phyloP scores from a whole-genome alignment of 1,140 invertebrate species.

The Drosophila sproati region DNA sequence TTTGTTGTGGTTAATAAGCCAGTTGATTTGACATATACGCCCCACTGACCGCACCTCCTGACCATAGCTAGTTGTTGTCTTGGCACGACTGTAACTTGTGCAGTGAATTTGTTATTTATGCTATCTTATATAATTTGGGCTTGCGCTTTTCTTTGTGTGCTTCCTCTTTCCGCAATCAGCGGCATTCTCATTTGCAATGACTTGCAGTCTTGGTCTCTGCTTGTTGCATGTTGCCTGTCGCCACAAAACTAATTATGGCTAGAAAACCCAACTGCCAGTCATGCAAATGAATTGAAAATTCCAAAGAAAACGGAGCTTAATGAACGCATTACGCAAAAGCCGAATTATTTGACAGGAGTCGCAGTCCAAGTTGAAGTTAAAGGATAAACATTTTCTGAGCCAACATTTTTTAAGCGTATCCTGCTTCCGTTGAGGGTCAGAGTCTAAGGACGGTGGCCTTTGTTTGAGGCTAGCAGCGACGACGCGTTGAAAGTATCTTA shows the following conservation, averaged over 20 bases:
- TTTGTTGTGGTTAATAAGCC: conserved; percentile 65
- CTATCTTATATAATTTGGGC: background rate
- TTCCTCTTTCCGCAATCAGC: background rate
- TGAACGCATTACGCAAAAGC: conserved; percentile 54
- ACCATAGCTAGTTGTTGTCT: conserved; percentile 11
- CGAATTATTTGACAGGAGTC: background rate
- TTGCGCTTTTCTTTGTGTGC: background rate
- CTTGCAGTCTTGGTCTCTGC: background rate
- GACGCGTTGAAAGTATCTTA: conserved; percentile 40
- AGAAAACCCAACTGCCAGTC: conserved; percentile 11
- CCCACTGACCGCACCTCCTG: background rate
- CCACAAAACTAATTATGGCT: conserved; percentile 45
- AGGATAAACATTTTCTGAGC: background rate
- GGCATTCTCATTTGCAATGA: no score
- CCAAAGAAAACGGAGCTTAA: conserved; percentile 27
- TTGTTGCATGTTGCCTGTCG: conserved; percentile 16
- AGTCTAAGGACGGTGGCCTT: conserved; percentile 25
- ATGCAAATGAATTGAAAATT: conserved; percentile 68
- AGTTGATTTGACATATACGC: conserved; percentile 29
- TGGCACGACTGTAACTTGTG: background rate
- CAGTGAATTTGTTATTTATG: conserved; percentile 1
- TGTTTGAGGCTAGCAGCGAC: background rate
- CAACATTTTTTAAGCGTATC: no score
- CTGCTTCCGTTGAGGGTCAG: conserved; percentile 14
- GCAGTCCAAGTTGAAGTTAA: conserved; percentile 13